Evolutionary conservation across 2,888 invertebrate genomes (phyloP), one percentile per base, ranked within the genome.

Genomic region (Hemicrepidius hirtus): DNA sequence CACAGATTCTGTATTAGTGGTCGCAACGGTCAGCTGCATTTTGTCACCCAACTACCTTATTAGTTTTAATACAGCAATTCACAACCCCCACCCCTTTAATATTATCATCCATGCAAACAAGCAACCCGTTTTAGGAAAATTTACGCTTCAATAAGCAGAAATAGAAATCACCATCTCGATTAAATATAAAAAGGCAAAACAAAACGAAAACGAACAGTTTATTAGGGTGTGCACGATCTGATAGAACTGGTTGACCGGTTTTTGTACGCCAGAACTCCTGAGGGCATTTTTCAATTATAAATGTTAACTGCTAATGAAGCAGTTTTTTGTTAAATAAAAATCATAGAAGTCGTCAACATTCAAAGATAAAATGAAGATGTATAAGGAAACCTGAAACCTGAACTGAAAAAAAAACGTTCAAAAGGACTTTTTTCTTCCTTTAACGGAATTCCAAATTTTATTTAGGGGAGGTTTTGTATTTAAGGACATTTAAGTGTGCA

Each of bases 1-100:
- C 81, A 81, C 78, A 80, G 77, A 78, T 77, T 77, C 68, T 72
- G 64, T 72, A 68, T 72, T 72, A 72, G 64, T 50, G 68, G 64
- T 63, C 57, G 50, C 68, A 68, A 46, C 68, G 72, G 68, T 72
- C 68, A 68, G 40, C 59, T 59, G 49, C 63, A 63, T 53, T 53
- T 53, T 62, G 49, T 68, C 59, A 67, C 59, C 46, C 44, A 49
- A 57, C 57, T 66, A 46, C 13, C 28, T 18, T 44, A 16, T 44
- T 53, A 28, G 32, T 28, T 28, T 53, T 28, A 12, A 32, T n/a
- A 28, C 16, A 0, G 53, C 28, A 28, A 16, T 16, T 13, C 5
- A 2, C 3, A 1, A 4, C 16, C 6, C 18, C 7, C 18, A 44
- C 16, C 18, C 7, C 16, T 16, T n/a, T n/a, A n/a, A n/a, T n/a